A percentile compares a stretch with the other conserved stretches of the same genome.
Evolutionary conservation across 2,113 vertebrate species (phyloP).

Genomic region (Pseudonaja textilis): DNA sequence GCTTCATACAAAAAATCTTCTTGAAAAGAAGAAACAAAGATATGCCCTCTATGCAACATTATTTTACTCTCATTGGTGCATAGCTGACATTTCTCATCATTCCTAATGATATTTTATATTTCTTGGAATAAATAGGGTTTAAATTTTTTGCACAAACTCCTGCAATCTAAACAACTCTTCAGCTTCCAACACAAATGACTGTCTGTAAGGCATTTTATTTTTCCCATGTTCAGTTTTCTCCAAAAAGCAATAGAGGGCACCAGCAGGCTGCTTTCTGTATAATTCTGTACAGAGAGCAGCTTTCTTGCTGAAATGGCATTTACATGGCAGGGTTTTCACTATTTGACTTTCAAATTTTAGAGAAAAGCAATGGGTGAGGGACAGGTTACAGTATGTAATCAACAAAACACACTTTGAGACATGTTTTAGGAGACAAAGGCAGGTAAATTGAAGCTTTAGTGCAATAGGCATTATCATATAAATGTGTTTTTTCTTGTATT

Average conservation of each 20-base stretch:
- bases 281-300: not conserved
- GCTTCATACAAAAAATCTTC: not conserved
- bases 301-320: slow-evolving; percentile 21
- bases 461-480: slow-evolving; percentile 1
- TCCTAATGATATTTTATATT: not conserved
- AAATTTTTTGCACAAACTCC: not conserved
- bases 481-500: not conserved
- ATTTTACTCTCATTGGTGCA: not conserved
- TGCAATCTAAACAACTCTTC: not conserved
- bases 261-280: slow-evolving; percentile 38
- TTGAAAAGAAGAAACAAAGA: not conserved
- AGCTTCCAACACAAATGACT: not conserved
- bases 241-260: slow-evolving; percentile 55
- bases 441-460: not conserved
- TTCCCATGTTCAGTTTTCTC: not conserved
- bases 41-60: not conserved
- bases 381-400: slow-evolving; percentile 3
- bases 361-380: not conserved
- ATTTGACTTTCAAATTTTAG: not conserved
- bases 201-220: not conserved
- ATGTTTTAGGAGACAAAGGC: not conserved
- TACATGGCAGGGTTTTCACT: not conserved
- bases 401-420: not conserved
- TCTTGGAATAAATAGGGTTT: not conserved
- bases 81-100: not conserved